Base-by-base conservation (phyloP, 2,113 vertebrate species). In the Xerus inauris region DNA sequence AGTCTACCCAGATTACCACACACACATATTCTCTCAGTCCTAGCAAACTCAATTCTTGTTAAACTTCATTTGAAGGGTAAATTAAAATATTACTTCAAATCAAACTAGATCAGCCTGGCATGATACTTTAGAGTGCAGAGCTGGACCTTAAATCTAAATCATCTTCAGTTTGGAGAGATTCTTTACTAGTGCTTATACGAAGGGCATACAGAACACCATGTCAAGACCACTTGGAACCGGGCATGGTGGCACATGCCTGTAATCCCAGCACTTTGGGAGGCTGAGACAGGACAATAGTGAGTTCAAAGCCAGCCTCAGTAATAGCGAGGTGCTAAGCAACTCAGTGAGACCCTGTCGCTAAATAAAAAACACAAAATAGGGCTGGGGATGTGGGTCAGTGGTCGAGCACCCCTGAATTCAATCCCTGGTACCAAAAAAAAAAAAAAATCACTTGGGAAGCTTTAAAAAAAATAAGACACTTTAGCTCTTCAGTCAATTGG, bases 1-100 rank as follows among this genome's bases (percentile, higher is more conserved):
- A 76, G 83, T 94, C 69, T 59, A 75, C 62, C 40, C 35, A 42
- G 30, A 92, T 91, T 38, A 88, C 42, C 69, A 51, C 0, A 87
- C 10, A 84, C 35, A 92, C 45, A 54, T 38, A 89, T 71, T 85
- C 54, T 76, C 32, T 17, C 42, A 87, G 8, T 73, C 26, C 54
- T 92, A 92, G 90, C 6, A 92, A 75, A 71, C 35, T 76, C 42
- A 81, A n/a, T 71, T 84, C 94, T 92, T 92, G 71, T 35, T 95
- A 73, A 83, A 80, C 32, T 69, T 97, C 76, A 87, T 80, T 73
- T 90, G 69, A 77, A 72, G 59, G 51, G 40, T 6, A 62, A 82
- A 89, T 54, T 59, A 94, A 85, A 89, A 85, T 82, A 87, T 89
- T 76, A 89, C 40, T 94, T 97, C 95, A 87, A 71, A 83, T 72